phyloP scores from a whole-genome alignment of 2,888 invertebrate species.

The Horisme vitalbata region DNA sequence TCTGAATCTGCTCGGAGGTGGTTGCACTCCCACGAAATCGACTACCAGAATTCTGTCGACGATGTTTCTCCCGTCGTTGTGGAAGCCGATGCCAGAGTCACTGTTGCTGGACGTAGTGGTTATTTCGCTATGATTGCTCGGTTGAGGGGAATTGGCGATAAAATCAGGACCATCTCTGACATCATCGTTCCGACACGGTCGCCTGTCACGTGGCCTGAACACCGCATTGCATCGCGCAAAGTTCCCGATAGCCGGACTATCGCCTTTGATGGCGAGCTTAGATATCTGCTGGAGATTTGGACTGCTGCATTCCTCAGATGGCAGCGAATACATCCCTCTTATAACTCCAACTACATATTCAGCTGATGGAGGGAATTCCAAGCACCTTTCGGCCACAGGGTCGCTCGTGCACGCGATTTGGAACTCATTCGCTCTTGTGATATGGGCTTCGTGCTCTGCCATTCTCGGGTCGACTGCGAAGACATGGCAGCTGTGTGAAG shows the following conservation, averaged over 20 bases:
- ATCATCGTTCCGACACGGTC: constrained; percentile 62
- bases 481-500: constrained; percentile 95
- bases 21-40: constrained; percentile 84
- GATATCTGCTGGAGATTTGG: constrained; percentile 71
- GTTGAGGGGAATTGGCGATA: constrained; percentile 91
- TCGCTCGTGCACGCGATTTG: constrained; percentile 92
- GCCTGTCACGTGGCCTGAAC: constrained; percentile 62
- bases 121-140: constrained; percentile 91
- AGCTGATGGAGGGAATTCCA: constrained; percentile 95
- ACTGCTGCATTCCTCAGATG: constrained; percentile 67
- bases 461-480: constrained; percentile 96
- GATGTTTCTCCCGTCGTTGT: constrained; percentile 93
- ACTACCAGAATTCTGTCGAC: constrained; percentile 91
- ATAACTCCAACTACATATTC: constrained; percentile 88
- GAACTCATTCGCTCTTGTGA: constrained; percentile 91
- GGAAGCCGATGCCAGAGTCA: constrained; percentile 97
- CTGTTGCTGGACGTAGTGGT: constrained; percentile 95
- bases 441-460: constrained; percentile 91
- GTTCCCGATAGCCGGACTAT: constrained; percentile 70
- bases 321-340: constrained; percentile 87
- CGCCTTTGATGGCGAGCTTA: constrained; percentile 68
- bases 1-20: constrained; percentile 56
- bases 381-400: constrained; percentile 89
- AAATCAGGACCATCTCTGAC: constrained; percentile 74
- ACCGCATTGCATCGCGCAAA: constrained; percentile 65